phyloP scores from a whole-genome alignment of 37 sponge, comb jelly and placozoan species.

The Axinella damicornis region DNA sequence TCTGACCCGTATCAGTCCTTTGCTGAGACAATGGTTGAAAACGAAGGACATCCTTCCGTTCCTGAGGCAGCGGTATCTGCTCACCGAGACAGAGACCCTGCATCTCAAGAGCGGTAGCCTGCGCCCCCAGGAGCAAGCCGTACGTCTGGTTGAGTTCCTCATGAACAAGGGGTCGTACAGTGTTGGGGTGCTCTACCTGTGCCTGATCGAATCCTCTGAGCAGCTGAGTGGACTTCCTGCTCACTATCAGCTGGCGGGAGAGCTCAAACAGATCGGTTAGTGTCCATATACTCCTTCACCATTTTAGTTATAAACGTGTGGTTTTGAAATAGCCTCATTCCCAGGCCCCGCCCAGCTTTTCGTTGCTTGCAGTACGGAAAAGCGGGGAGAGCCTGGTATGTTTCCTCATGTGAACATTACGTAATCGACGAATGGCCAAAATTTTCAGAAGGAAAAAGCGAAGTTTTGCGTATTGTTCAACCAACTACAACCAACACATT shows the following conservation, averaged over 20 bases:
- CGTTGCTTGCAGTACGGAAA: too few relatives aligned
- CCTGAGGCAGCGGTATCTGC: neutral
- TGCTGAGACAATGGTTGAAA: neutral
- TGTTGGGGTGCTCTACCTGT: slow-evolving; percentile 8
- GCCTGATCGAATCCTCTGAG: slow-evolving; percentile 26
- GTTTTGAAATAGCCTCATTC: too few relatives aligned
- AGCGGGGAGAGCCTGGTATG: too few relatives aligned
- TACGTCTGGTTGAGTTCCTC: slow-evolving; percentile 28
- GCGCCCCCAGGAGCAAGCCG: neutral
- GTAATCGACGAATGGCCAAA: too few relatives aligned
- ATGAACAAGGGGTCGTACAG: slow-evolving; percentile 17
- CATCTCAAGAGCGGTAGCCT: slow-evolving; percentile 2
- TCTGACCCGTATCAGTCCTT: neutral
- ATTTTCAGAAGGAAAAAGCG: too few relatives aligned
- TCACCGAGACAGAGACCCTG: slow-evolving; percentile 4
- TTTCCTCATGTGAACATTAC: too few relatives aligned
- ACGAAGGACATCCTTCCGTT: slow-evolving; percentile 2
- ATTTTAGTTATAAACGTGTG: too few relatives aligned
- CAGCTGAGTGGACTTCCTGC: slow-evolving; percentile 22
- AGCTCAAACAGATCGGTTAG: slow-evolving; percentile 32
- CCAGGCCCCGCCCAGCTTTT: too few relatives aligned
- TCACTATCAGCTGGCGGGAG: slow-evolving; percentile 44
- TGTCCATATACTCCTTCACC: too few relatives aligned
- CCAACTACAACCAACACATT: too few relatives aligned
- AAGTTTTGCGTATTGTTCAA: too few relatives aligned